Evolutionary conservation across 2,113 vertebrate genomes (phyloP).

Genomic region (Nerophis ophidion): DNA sequence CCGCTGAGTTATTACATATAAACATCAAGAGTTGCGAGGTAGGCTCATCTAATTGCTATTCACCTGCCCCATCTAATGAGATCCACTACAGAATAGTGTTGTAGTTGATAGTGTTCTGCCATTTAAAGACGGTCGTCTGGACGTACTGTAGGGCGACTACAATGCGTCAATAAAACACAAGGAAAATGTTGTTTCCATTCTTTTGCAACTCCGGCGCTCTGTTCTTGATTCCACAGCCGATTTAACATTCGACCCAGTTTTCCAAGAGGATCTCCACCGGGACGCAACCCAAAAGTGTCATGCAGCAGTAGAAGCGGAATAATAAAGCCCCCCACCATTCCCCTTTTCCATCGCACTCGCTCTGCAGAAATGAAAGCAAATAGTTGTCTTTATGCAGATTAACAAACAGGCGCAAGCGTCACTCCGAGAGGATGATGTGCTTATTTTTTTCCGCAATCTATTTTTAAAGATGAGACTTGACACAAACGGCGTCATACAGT

Average conservation of each 20-base stretch:
- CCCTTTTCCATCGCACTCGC: background rate
- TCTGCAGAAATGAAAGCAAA: slow-evolving; percentile 43
- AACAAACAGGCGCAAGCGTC: slow-evolving; percentile 7
- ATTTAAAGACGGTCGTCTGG: background rate
- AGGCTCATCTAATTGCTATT: slow-evolving; percentile 52
- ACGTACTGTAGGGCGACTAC: background rate
- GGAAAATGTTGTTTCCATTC: slow-evolving; percentile 33
- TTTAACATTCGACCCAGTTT: slow-evolving; percentile 74
- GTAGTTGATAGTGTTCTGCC: no score
- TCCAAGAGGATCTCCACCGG: slow-evolving; percentile 61
- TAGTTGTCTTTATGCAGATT: slow-evolving; percentile 41
- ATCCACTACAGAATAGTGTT: slow-evolving; percentile 9
- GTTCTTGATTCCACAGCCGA: slow-evolving; percentile 61
- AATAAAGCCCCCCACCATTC: slow-evolving; percentile 44
- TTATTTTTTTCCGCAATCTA: slow-evolving; percentile 34
- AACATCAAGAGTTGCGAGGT: slow-evolving; percentile 34
- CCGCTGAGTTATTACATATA: slow-evolving; percentile 50
- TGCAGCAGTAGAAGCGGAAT: slow-evolving; percentile 59
- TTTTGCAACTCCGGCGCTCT: slow-evolving; percentile 48
- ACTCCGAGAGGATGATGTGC: slow-evolving; percentile 16
- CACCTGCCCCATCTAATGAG: slow-evolving; percentile 40
- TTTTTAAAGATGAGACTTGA: slow-evolving; percentile 13
- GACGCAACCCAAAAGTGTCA: slow-evolving; percentile 77
- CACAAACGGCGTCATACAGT: slow-evolving; percentile 19
- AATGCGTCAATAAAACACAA: slow-evolving; percentile 8